These are phyloP conservation scores for Mormyrops boulengeri DNA, from an alignment of 2,797 vertebrate species.

Conservation along the genomic window DNA sequence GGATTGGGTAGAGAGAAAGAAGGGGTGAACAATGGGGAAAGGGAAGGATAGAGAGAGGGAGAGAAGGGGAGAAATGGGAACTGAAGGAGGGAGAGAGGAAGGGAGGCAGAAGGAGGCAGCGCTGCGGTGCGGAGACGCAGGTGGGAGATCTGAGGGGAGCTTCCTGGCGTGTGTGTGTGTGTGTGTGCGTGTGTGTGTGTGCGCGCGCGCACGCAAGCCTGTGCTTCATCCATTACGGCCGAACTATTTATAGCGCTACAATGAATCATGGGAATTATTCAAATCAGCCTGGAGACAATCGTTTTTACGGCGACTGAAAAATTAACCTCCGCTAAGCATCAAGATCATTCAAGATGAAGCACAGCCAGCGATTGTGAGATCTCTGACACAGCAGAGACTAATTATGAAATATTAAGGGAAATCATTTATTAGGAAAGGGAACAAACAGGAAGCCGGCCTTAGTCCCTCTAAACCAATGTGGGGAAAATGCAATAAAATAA, in stretches of 20 bases:
- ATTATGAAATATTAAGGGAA: background rate
- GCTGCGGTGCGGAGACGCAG: background rate
- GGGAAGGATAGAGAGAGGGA: background rate
- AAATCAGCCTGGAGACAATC: background rate
- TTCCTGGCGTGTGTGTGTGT: background rate
- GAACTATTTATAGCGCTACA: background rate
- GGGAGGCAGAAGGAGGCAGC: background rate
- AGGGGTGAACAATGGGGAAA: no score
- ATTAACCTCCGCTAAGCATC: background rate
- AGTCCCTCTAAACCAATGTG: background rate
- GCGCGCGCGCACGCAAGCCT: background rate
- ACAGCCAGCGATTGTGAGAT: background rate
- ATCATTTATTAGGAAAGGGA: background rate
- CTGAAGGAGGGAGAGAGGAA: background rate
- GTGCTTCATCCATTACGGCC: background rate
- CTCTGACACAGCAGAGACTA: background rate
- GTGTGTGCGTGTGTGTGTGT: background rate
- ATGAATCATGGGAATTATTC: slow-evolving; percentile 6
- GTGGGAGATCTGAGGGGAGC: background rate
- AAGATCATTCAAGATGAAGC: background rate
- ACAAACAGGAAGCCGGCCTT: background rate
- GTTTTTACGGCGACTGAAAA: background rate
- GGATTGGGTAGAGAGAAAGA: background rate
- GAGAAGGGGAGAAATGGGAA: background rate
- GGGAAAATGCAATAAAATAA: background rate